Percentiles rank a stretch among this genome's conserved stretches.
These are phyloP conservation scores for Panopea generosa DNA, from an alignment of 2,888 invertebrate species.

Conservation along the genomic window DNA sequence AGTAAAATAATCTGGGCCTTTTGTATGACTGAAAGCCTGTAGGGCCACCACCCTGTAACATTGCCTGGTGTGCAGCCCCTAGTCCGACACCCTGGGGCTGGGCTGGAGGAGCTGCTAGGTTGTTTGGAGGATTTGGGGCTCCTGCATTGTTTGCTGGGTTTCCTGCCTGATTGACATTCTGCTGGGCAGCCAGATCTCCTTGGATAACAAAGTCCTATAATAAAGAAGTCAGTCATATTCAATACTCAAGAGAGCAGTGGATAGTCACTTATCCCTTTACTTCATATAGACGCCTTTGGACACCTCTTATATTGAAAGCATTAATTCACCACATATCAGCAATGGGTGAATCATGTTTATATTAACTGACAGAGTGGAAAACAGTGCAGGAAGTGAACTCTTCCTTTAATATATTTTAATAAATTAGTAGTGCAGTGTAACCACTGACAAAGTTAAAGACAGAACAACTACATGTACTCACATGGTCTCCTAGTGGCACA, in stretches of 20 bases:
- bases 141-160: constrained; percentile 24
- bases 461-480: too few relatives aligned
- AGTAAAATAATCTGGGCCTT: constrained; percentile 86
- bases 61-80: constrained; percentile 81
- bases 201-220: constrained; percentile 75
- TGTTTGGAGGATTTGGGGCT: constrained; percentile 6
- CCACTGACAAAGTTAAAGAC: too few relatives aligned
- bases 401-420: too few relatives aligned
- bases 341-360: too few relatives aligned
- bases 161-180: constrained; percentile 26
- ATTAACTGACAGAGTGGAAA: too few relatives aligned
- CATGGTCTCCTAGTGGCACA: constrained; percentile 77
- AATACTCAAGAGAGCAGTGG: too few relatives aligned
- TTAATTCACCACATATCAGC: too few relatives aligned
- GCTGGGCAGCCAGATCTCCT: constrained; percentile 63
- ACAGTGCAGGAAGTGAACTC: too few relatives aligned
- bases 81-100: constrained; percentile 71
- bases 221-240: neutral
- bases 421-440: too few relatives aligned
- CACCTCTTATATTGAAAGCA: too few relatives aligned
- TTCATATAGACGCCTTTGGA: too few relatives aligned
- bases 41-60: constrained; percentile 92
- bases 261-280: too few relatives aligned
- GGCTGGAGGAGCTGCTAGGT: constrained; percentile 43
- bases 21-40: constrained; percentile 94